A percentile compares a stretch with the other conserved stretches of the same genome.
These are phyloP conservation scores for Sebastiscus albofasciatus DNA, from an alignment of 2,797 vertebrate species.

Conservation along the genomic window DNA sequence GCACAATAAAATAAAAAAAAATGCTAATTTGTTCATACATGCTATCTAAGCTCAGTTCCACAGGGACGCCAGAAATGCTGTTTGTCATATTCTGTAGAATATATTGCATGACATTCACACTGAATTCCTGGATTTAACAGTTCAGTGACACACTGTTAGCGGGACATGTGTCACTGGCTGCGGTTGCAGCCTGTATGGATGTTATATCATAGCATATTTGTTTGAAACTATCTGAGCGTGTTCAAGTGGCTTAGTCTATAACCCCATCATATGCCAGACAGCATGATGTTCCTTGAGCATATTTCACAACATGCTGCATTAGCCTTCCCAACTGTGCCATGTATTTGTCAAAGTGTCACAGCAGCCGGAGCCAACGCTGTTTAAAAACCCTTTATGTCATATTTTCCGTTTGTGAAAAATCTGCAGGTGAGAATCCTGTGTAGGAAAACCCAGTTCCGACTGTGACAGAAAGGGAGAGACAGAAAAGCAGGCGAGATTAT, in stretches of 20 bases:
- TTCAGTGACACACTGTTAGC: slow-evolving; percentile 29
- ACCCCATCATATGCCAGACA: slow-evolving; percentile 40
- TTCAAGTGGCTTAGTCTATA: slow-evolving; percentile 40
- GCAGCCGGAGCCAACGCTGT: background rate
- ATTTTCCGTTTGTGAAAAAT: background rate
- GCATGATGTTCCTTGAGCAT: slow-evolving; percentile 55
- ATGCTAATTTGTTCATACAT: background rate
- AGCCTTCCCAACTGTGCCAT: slow-evolving; percentile 26
- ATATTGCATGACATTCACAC: background rate
- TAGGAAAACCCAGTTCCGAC: background rate
- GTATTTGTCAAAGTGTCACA: slow-evolving; percentile 61
- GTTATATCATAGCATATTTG: slow-evolving; percentile 9
- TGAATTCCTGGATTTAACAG: slow-evolving; percentile 4
- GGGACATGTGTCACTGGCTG: slow-evolving; percentile 19
- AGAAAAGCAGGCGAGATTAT: slow-evolving; percentile 2
- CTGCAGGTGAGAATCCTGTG: background rate
- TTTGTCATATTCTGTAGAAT: background rate
- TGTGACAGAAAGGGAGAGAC: slow-evolving; percentile 6
- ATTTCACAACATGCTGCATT: slow-evolving; percentile 63
- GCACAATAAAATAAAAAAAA: background rate
- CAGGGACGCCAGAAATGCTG: background rate
- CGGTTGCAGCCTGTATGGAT: background rate
- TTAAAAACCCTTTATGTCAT: slow-evolving; percentile 45
- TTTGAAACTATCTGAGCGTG: slow-evolving; percentile 12
- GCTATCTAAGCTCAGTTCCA: background rate